Evolutionary conservation across 1,140 invertebrate species (phyloP).

Genomic region (Meteorus sp.): DNA sequence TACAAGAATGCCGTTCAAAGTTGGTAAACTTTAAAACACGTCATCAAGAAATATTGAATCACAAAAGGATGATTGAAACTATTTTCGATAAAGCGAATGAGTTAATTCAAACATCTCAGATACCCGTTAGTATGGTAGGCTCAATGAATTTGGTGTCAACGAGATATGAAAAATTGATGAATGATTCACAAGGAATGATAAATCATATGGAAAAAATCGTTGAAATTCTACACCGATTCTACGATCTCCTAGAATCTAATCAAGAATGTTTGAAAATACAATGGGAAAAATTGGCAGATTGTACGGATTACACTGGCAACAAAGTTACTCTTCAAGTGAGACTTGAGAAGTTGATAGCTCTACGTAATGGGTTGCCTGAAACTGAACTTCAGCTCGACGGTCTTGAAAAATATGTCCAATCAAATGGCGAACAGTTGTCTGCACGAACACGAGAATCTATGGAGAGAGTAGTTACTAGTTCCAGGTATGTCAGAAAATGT

Average conservation of each 20-base stretch:
- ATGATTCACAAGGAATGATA: conserved; percentile 65
- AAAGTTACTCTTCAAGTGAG: conserved; percentile 75
- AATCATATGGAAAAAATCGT: conserved; percentile 73
- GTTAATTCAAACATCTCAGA: conserved; percentile 65
- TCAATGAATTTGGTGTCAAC: conserved; percentile 71
- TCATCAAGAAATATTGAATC: conserved; percentile 86
- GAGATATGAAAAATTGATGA: conserved; percentile 73
- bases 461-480: conserved; percentile 75
- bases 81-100: conserved; percentile 84
- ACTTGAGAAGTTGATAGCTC: conserved; percentile 73
- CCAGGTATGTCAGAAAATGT: conserved; percentile 59
- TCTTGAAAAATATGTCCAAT: conserved; percentile 69
- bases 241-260: conserved; percentile 80
- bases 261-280: conserved; percentile 87
- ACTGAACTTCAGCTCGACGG: conserved; percentile 72
- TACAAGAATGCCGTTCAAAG: conserved; percentile 86
- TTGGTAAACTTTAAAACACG: conserved; percentile 84
- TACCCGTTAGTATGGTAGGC: conserved; percentile 66
- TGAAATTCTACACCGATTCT: conserved; percentile 81
- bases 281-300: conserved; percentile 77
- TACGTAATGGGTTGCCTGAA: conserved; percentile 76
- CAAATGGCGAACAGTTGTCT: conserved; percentile 68
- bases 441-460: conserved; percentile 77
- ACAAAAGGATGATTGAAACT: conserved; percentile 87
- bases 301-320: conserved; percentile 81